These are phyloP conservation scores for Vimba vimba DNA, from an alignment of 2,113 vertebrate genomes.

Conservation along the genomic window DNA sequence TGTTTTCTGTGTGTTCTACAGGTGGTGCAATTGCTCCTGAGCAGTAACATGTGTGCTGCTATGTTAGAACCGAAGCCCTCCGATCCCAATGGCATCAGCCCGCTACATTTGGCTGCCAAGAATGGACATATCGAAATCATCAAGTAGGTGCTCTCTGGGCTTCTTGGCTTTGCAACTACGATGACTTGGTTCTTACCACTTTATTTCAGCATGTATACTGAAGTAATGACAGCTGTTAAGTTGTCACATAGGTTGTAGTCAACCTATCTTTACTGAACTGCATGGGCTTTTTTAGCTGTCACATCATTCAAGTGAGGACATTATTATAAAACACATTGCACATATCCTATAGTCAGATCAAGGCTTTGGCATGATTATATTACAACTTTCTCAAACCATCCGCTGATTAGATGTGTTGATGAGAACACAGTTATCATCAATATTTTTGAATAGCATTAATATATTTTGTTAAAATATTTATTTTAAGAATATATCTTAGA, in stretches of 20 bases:
- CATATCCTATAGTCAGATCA: neutral
- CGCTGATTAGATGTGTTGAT: neutral
- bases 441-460: no score
- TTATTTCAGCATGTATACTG: neutral
- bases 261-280: no score
- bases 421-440: no score
- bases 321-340: neutral
- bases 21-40: conserved; percentile 96
- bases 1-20: conserved; percentile 62
- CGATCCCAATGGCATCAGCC: conserved; percentile 94
- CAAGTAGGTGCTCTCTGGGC: conserved; percentile 73
- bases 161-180: no score
- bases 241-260: neutral
- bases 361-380: neutral
- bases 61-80: conserved; percentile 93
- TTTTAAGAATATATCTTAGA: neutral
- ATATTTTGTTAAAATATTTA: no score
- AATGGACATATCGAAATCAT: conserved; percentile 99
- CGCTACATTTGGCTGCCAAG: conserved; percentile 95
- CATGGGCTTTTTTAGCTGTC: no score
- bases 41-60: conserved; percentile 95
- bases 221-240: no score
- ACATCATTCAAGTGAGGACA: neutral
- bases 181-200: no score
- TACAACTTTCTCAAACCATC: neutral